Evolutionary conservation across 2,797 vertebrate species (phyloP), one percentile per base, ranked within the genome.

Genomic region (Sparus aurata): DNA sequence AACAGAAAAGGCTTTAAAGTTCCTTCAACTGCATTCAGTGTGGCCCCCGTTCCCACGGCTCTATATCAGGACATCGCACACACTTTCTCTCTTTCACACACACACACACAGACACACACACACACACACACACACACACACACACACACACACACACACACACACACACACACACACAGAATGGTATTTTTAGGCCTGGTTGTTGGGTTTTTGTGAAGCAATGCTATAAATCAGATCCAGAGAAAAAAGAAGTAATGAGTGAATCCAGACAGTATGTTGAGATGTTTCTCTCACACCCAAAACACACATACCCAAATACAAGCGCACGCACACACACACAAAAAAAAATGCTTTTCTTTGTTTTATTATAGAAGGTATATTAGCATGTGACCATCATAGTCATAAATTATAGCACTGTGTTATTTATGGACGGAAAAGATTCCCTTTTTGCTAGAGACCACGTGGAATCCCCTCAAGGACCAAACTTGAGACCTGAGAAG

Each of bases 31-130:
- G 45, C 47, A 49, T 25, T 68, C 49, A 85, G 15, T 62, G 61
- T 20, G 79, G 80, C 79, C 66, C 6, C 66, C 6, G 52, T 91
- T 93, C 89, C 88, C 92, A 92, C 83, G 81, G 60, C 73, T 80
- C 87, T 88, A 92, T 87, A 90, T 87, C 83, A 76, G 79, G 84
- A 77, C 70, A 66, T 12, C 70, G 18, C 75, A 73, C 78, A 47
- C 68, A 80, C 73, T 50, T 20, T 50, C 49, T 52, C 20, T n/a
- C 49, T n/a, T 49, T n/a, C 6, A 50, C 49, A 34, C 61, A 47
- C 71, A 54, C 60, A 73, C 71, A 68, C 25, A 30, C 65, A 57
- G 22, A 43, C 71, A 30, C 73, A 80, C 47, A 38, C 69, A 23
- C 54, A 79, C 22, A 57, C 53, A 41, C 61, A 50, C 66, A 71